A percentile compares a stretch with the other conserved stretches of the same genome.
Evolutionary conservation across 2,888 invertebrate species (phyloP).

Genomic region (Lobophora halterata): DNA sequence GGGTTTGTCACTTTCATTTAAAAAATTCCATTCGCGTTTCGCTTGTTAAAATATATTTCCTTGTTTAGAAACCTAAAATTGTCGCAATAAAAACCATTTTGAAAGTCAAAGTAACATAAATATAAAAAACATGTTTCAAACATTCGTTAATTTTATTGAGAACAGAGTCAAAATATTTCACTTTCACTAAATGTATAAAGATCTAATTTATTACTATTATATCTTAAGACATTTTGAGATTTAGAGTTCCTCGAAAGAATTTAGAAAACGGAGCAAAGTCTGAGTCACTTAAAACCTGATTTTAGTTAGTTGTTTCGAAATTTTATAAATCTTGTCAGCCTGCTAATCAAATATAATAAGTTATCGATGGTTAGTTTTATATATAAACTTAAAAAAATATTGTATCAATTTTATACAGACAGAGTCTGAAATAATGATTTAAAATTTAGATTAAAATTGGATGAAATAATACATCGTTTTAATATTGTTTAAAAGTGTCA

Average conservation of each 20-base stretch:
- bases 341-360: too few relatives aligned
- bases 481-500: too few relatives aligned
- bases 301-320: too few relatives aligned
- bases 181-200: slow-evolving; percentile 25
- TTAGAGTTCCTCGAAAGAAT: slow-evolving; percentile 11
- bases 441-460: too few relatives aligned
- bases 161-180: slow-evolving; percentile 21
- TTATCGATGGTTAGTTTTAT: too few relatives aligned
- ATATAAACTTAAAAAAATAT: too few relatives aligned
- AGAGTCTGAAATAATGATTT: too few relatives aligned
- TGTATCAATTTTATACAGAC: too few relatives aligned
- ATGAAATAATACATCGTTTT: too few relatives aligned
- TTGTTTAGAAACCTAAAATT: background rate
- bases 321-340: too few relatives aligned
- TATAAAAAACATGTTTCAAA: slow-evolving; percentile 20
- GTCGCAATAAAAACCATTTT: slow-evolving; percentile 10
- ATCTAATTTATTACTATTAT: slow-evolving; percentile 24
- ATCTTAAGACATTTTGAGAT: slow-evolving; percentile 22
- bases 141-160: slow-evolving; percentile 25
- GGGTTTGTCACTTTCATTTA: too few relatives aligned
- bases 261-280: background rate
- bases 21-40: background rate
- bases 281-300: too few relatives aligned
- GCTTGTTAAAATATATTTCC: background rate
- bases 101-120: slow-evolving; percentile 17